Base-by-base conservation (phyloP, 2,797 vertebrate genomes). In the Phrynocephalus vlangalii region DNA sequence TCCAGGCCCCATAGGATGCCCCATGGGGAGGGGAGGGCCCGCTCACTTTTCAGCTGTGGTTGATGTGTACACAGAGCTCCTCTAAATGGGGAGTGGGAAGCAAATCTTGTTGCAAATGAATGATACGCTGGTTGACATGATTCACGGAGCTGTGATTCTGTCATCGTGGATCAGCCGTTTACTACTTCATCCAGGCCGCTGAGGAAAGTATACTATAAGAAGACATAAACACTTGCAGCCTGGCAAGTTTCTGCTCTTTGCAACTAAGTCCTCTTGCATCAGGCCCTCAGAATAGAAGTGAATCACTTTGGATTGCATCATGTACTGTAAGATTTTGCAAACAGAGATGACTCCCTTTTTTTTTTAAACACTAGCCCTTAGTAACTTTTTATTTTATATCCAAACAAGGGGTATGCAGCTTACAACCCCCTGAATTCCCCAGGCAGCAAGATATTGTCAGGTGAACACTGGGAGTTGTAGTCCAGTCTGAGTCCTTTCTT, bases 301-400 rank as follows among this genome's bases (percentile, higher is more conserved):
- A 89, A 70, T 90, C 83, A 88, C 30, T 66, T 83, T 24, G 33
- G 26, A 4, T 92, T 94, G 56, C 88, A 87, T 92, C 85, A 78
- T 56, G 91, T 89, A 84, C 83, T 75, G 63, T 28, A 88, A 4
- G 33, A 6, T 63, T 91, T 72, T 5, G 76, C 85, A 90, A 91
- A 86, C 83, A 76, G 13, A 0, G 4, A 56, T 88, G 75, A 30
- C 4, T 70, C 48, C 84, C 84, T 83, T 92, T 86, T 87, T 86
- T 87, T 85, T 30, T 44, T 5, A 44, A 44, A 72, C 38, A 38
- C 48, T 66, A 71, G 38, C 18, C 56, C 50, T 83, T 56, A 68
- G 70, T 38, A 73, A 28, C 77, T 15, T 79, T 78, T 18, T n/a
- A 28, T 78, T 60, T 63, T 85, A 68, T 1, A 56, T 9, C 5